Base-by-base conservation (phyloP, 2,888 invertebrate genomes). In the Odontocolon sp. region DNA sequence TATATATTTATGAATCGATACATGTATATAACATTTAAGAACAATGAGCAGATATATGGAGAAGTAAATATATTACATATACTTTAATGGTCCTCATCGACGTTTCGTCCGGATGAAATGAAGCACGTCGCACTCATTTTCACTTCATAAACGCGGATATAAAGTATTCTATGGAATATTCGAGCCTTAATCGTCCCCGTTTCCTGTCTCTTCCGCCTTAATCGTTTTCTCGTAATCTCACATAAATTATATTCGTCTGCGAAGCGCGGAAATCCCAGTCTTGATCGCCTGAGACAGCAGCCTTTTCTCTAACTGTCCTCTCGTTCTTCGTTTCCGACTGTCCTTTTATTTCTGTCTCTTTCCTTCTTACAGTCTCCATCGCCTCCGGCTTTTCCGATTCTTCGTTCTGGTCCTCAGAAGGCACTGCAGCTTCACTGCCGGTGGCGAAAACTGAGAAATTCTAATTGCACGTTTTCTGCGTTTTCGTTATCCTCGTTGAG, bases 391-490 rank as follows among this genome's bases (percentile, higher is more conserved):
- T 40, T 59, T 64, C 50, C 57, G 52, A 66, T 52, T 31, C 38
- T 45, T 61, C 66, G 23, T 42, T 59, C 66, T 54, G 31, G 9
- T 56, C 31, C 33, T 38, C 68, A 31, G 21, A 36, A 70, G 57
- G 54, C 61, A 31, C 76, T 61, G 45, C 52, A 66, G 57, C 42
- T 59, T 66, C 52, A 54, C 64, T 57, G 75, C 69, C 64, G 36
- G 50, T 42, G 45, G 69, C 69, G 21, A 52, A 26, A 70, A 69
- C 52, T 6, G 64, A 50, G 70, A 76, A 70, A 76, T 76, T 76
- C 66, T 76, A 76, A 70, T 76, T 66, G 76, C 66, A 76, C 54
- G 66, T 70, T 70, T 76, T 59, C 76, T 45, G 61, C 70, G 50
- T 69, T 56, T 64, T 59, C 28, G 57, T 66, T 42, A 45, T 66